These are phyloP conservation scores for Esox niger DNA, from an alignment of 2,113 vertebrate species.

Conservation along the genomic window DNA sequence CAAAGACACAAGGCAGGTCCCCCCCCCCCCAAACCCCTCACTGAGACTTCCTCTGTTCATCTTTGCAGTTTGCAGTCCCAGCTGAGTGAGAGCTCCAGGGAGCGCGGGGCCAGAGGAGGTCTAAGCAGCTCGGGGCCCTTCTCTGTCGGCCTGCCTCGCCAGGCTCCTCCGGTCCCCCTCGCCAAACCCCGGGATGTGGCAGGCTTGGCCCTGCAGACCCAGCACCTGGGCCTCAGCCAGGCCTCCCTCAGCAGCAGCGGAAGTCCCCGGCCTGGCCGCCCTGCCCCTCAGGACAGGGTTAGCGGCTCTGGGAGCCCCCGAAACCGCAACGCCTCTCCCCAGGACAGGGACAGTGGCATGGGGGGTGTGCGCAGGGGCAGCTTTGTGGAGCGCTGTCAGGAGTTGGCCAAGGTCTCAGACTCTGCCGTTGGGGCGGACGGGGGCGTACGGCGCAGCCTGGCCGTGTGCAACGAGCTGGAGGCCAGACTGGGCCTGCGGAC, in stretches of 20 bases:
- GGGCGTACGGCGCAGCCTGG: constrained; percentile 53
- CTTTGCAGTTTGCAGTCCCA: constrained; percentile 69
- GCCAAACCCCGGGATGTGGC: constrained; percentile 40
- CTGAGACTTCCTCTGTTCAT: neutral
- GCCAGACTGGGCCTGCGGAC: constrained; percentile 51
- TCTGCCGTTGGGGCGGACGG: constrained; percentile 11
- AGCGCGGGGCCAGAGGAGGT: constrained; percentile 22
- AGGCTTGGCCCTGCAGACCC: constrained; percentile 24
- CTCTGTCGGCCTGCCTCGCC: constrained; percentile 64
- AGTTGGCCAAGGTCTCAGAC: constrained; percentile 76
- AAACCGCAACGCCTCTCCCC: constrained; percentile 13
- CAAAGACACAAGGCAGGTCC: too few species aligned
- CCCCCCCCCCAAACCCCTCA: too few species aligned
- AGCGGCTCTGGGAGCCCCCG: constrained; percentile 33
- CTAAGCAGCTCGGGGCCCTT: constrained; percentile 21
- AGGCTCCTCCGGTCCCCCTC: constrained; percentile 37
- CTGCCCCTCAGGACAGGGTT: constrained; percentile 33
- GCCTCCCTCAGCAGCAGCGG: constrained; percentile 28
- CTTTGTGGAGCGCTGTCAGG: constrained; percentile 86
- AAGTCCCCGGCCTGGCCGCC: constrained; percentile 39
- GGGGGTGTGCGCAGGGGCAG: constrained; percentile 66
- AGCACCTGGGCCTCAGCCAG: constrained; percentile 37
- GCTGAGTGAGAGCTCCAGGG: constrained; percentile 43
- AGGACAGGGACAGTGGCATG: constrained; percentile 36
- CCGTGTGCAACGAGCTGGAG: constrained; percentile 63